These are phyloP conservation scores for Fulmarus glacialis DNA, from an alignment of 2,113 vertebrate species.

Conservation along the genomic window DNA sequence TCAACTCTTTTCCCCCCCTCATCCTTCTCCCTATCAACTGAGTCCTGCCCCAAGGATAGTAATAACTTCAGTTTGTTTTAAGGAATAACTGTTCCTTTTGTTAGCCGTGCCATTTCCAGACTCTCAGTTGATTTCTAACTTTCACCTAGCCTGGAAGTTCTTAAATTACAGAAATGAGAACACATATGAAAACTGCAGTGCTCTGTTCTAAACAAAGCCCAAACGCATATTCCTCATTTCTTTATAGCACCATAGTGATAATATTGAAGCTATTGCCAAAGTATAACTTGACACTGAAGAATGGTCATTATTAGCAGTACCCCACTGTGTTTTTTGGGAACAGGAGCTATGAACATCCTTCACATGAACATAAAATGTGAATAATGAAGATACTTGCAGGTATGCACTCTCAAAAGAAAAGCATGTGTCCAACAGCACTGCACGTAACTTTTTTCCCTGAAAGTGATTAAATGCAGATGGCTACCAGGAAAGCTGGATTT, in stretches of 20 bases:
- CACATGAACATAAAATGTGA: neutral
- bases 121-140: neutral
- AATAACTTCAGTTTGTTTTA: neutral
- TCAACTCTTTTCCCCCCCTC: neutral
- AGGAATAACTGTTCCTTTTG: neutral
- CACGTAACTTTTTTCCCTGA: neutral
- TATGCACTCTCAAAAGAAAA: neutral
- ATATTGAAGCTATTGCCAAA: neutral
- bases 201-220: neutral
- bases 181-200: neutral
- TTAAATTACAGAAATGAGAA: neutral
- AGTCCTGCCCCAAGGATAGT: neutral
- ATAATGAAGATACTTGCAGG: neutral
- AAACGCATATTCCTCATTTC: neutral
- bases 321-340: neutral
- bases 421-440: neutral
- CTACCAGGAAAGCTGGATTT: neutral
- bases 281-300: neutral
- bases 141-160: neutral
- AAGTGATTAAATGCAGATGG: conserved; percentile 59
- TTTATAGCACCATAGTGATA: neutral
- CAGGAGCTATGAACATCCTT: neutral
- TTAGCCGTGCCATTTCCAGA: neutral
- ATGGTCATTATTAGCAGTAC: neutral
- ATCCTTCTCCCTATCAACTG: neutral